A percentile compares a stretch with the other conserved stretches of the same genome.
These are phyloP conservation scores for Stegodyphus mimosarum DNA, from an alignment of 1,140 invertebrate genomes.

Conservation along the genomic window DNA sequence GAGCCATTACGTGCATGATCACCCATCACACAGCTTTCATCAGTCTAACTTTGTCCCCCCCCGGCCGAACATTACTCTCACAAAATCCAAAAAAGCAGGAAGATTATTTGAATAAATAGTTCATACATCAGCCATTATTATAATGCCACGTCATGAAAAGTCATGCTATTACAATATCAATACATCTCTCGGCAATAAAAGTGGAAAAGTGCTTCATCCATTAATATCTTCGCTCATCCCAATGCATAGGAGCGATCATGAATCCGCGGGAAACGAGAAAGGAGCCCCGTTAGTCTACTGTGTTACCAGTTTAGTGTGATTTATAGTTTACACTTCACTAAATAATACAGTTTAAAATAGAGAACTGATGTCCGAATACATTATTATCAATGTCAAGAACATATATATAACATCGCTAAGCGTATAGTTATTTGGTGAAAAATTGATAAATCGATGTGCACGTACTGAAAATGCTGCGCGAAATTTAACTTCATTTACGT, in stretches of 20 bases:
- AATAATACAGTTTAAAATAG: not conserved
- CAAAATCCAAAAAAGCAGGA: not conserved
- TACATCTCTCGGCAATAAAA: conserved; percentile 14
- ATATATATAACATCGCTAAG: too few species aligned
- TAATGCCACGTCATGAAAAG: conserved; percentile 39
- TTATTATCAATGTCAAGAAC: too few species aligned
- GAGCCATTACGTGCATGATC: conserved; percentile 16
- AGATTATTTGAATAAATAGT: conserved; percentile 57
- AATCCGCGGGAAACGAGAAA: not conserved
- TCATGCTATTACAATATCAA: conserved; percentile 53
- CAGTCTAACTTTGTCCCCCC: not conserved
- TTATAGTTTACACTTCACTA: conserved; percentile 5
- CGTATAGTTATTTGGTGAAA: too few species aligned
- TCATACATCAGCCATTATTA: conserved; percentile 58
- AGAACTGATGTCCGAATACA: too few species aligned
- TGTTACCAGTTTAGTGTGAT: not conserved
- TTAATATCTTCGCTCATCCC: conserved; percentile 14
- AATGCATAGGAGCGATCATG: not conserved
- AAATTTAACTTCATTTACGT: too few species aligned
- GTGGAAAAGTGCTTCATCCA: conserved; percentile 13
- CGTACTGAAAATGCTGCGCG: too few species aligned
- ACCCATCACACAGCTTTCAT: conserved; percentile 7
- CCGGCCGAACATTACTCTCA: not conserved
- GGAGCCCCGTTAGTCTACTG: not conserved
- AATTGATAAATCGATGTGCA: too few species aligned